A percentile compares a stretch with the other conserved stretches of the same genome.
Evolutionary conservation across 2,888 invertebrate genomes (phyloP).

Genomic region (Tenthredo livida): DNA sequence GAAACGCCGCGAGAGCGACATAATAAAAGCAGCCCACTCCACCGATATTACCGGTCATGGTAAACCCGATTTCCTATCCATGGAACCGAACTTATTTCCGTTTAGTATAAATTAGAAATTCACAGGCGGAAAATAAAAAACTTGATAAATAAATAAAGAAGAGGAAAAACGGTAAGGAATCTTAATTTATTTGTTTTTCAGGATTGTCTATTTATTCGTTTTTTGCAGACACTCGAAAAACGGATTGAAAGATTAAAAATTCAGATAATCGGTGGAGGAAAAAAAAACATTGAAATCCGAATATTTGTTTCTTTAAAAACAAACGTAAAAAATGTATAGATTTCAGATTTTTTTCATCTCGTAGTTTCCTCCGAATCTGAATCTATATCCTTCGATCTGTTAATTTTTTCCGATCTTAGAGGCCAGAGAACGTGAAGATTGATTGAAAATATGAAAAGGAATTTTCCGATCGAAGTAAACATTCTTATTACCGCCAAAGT

Average conservation of each 20-base stretch:
- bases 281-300: no score
- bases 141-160: not conserved
- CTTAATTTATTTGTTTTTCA: not conserved
- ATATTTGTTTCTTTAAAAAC: no score
- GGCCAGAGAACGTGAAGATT: no score
- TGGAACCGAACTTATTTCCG: conserved; percentile 4
- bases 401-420: no score
- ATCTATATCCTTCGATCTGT: no score
- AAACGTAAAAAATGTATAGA: no score
- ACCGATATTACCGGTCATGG: not conserved
- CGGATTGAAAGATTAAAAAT: not conserved
- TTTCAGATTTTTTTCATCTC: no score
- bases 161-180: not conserved
- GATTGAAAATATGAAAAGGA: not conserved
- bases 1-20: not conserved
- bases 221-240: not conserved
- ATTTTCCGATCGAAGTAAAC: not conserved
- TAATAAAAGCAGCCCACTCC: not conserved
- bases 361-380: no score
- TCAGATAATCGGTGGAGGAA: no score
- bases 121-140: not conserved
- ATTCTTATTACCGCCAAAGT: not conserved
- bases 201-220: not conserved
- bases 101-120: conserved; percentile 11
- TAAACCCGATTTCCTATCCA: conserved; percentile 24